These are phyloP conservation scores for Spatulosminthurus flaviceps DNA, from an alignment of 2,888 invertebrate species.

Conservation along the genomic window DNA sequence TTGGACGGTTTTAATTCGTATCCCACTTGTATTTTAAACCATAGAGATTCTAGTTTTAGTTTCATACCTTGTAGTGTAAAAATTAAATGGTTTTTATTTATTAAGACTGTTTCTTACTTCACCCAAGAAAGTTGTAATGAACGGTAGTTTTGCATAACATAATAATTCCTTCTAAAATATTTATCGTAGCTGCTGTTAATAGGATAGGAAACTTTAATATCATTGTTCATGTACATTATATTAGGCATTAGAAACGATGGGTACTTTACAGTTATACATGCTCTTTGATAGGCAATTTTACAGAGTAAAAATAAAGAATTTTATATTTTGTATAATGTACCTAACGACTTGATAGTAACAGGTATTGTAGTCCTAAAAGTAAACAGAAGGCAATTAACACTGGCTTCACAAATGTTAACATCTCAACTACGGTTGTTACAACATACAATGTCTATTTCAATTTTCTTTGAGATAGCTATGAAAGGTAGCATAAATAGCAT, in stretches of 20 bases:
- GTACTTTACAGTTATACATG: neutral
- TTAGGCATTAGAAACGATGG: slow-evolving; percentile 2
- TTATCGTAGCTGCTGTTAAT: too few relatives aligned
- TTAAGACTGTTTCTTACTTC: too few relatives aligned
- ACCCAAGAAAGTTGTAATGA: too few relatives aligned
- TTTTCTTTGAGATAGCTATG: neutral
- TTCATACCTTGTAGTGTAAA: too few relatives aligned
- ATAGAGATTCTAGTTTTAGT: too few relatives aligned
- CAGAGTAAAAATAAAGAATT: neutral
- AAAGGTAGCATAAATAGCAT: too few relatives aligned
- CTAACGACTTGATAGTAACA: neutral
- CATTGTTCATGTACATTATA: neutral
- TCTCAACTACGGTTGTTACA: neutral
- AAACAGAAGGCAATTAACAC: slow-evolving; percentile 8
- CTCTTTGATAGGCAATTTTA: neutral
- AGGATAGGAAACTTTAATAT: neutral
- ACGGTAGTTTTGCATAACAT: too few relatives aligned
- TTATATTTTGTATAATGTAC: neutral
- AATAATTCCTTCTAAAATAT: too few relatives aligned
- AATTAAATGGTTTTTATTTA: too few relatives aligned
- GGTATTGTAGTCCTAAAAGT: neutral
- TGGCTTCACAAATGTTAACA: neutral
- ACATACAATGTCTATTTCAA: too few relatives aligned
- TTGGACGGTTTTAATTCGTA: too few relatives aligned
- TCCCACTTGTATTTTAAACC: too few relatives aligned